phyloP scores from a whole-genome alignment of 37 sponge, comb jelly and placozoan genomes.

The Spongilla lacustris region DNA sequence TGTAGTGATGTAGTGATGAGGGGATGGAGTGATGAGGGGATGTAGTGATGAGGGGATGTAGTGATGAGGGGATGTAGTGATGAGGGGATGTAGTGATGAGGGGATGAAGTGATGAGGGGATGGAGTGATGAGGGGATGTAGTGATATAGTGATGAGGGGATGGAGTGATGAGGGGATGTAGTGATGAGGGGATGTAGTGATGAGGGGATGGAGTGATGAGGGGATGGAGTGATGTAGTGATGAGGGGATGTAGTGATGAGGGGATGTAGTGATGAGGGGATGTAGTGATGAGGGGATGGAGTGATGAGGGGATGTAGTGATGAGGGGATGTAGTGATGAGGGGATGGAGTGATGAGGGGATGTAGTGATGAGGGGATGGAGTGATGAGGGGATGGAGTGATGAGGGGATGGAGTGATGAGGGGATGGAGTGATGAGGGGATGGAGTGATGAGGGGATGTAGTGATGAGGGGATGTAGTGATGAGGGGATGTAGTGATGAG shows the following conservation, averaged over 20 bases:
- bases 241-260: no score
- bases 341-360: no score
- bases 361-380: constrained; percentile 1
- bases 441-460: neutral
- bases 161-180: neutral
- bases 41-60: no score
- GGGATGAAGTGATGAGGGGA: no score
- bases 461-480: neutral
- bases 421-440: neutral
- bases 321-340: neutral
- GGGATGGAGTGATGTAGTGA: neutral
- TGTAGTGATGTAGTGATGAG: no score
- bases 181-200: neutral
- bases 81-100: no score
- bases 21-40: no score
- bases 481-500: no score
- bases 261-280: neutral
- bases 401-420: neutral
- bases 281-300: neutral
- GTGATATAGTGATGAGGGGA: no score
- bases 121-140: no score
- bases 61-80: no score
- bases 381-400: neutral
- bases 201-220: neutral
- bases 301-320: neutral